Evolutionary conservation across 2,113 vertebrate species (phyloP).

Genomic region (Craseonycteris thonglongyai): DNA sequence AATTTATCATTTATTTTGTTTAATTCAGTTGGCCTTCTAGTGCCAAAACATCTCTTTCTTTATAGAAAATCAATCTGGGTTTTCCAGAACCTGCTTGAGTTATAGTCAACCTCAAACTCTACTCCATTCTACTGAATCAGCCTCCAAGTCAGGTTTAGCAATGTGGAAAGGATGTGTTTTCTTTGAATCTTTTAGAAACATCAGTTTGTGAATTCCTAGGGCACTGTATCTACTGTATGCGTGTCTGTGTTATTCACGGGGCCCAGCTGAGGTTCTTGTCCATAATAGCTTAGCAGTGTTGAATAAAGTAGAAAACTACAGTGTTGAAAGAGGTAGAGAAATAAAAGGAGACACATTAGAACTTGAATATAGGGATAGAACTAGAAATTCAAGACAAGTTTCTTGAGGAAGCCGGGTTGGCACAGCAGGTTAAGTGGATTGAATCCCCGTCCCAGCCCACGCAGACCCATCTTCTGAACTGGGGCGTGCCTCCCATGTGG

Average conservation of each 20-base stretch:
- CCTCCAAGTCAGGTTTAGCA: neutral
- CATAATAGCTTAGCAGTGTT: neutral
- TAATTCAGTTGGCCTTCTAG: neutral
- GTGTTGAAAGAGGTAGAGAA: neutral
- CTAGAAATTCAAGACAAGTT: neutral
- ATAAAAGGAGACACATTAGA: neutral
- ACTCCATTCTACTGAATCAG: slow-evolving; percentile 10
- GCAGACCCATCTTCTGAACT: too few relatives aligned
- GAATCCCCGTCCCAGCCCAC: too few relatives aligned
- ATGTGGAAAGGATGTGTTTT: neutral
- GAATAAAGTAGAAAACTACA: neutral
- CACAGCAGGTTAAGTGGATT: too few relatives aligned
- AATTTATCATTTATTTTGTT: slow-evolving; percentile 11
- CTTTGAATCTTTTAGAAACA: slow-evolving; percentile 12
- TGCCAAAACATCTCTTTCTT: neutral
- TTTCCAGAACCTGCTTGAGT: neutral
- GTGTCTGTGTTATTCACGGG: neutral
- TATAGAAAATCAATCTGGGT: slow-evolving; percentile 10
- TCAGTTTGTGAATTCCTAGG: neutral
- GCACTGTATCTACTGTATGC: neutral
- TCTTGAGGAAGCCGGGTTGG: too few relatives aligned
- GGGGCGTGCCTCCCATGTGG: too few relatives aligned
- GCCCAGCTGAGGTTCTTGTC: neutral
- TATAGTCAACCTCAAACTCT: neutral
- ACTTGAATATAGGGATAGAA: neutral